Evolutionary conservation across 1,140 invertebrate species (phyloP).

Genomic region (Stegodyphus dumicola): DNA sequence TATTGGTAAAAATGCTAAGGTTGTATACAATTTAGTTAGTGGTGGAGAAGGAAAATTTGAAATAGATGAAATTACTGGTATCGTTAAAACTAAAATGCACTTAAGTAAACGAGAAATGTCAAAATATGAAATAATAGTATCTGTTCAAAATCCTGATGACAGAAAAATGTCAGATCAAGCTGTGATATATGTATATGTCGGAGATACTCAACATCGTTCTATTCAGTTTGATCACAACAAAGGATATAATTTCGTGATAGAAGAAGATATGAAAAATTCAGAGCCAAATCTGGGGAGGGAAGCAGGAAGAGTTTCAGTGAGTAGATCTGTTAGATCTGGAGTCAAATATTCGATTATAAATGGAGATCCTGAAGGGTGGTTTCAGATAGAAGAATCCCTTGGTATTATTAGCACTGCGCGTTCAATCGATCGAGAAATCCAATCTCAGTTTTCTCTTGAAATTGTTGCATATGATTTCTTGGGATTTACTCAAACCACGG

Average conservation of each 20-base stretch:
- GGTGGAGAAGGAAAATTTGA: conserved; percentile 89
- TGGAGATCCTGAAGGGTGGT: conserved; percentile 82
- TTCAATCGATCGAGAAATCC: conserved; percentile 85
- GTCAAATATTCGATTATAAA: conserved; percentile 79
- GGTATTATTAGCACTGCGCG: conserved; percentile 83
- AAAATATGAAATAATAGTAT: conserved; percentile 78
- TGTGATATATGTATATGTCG: conserved; percentile 80
- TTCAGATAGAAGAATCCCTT: conserved; percentile 80
- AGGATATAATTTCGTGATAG: conserved; percentile 83
- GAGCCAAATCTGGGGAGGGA: conserved; percentile 74
- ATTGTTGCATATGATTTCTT: conserved; percentile 75
- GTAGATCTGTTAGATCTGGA: conserved; percentile 27
- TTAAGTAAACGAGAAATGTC: conserved; percentile 73
- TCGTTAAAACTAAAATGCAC: conserved; percentile 75
- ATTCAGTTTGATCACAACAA: conserved; percentile 78
- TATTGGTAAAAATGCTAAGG: conserved; percentile 87
- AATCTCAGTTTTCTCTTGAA: conserved; percentile 80
- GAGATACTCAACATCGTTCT: conserved; percentile 70
- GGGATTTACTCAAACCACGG: conserved; percentile 74
- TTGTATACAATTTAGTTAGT: conserved; percentile 86
- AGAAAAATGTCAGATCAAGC: conserved; percentile 77
- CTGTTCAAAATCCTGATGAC: conserved; percentile 83
- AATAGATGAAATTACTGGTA: conserved; percentile 83
- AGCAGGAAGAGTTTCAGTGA: conserved; percentile 81
- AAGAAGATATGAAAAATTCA: conserved; percentile 77